phyloP scores from a whole-genome alignment of 2,797 vertebrate species.

The Helostoma temminkii region DNA sequence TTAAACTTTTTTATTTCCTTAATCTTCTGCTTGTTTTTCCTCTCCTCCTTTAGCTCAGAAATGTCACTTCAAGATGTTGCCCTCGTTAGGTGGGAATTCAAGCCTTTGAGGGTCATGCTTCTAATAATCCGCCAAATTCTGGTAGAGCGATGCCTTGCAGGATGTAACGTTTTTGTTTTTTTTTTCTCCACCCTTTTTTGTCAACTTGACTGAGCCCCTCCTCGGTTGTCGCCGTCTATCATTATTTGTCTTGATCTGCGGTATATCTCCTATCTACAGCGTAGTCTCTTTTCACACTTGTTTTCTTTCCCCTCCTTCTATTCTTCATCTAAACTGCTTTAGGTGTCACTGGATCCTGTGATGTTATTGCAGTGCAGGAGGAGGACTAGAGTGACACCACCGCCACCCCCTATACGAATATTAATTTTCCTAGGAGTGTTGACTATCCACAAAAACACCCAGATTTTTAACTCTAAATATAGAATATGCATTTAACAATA shows the following conservation, averaged over 20 bases:
- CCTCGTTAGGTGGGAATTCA: constrained; percentile 78
- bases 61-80: constrained; percentile 72
- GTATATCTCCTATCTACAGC: constrained; percentile 33
- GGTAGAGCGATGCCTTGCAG: constrained; percentile 47
- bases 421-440: background rate
- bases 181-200: constrained; percentile 29
- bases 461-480: too few species aligned
- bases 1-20: constrained; percentile 68
- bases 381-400: background rate
- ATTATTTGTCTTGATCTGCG: constrained; percentile 61
- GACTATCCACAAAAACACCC: constrained; percentile 1
- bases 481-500: too few species aligned
- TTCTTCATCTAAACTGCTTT: constrained; percentile 38
- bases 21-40: constrained; percentile 44
- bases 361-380: constrained; percentile 6
- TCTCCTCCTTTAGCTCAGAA: constrained; percentile 62
- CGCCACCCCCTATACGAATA: background rate
- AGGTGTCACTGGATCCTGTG: constrained; percentile 31
- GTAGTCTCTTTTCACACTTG: constrained; percentile 24
- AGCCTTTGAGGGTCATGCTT: constrained; percentile 66
- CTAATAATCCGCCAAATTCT: constrained; percentile 58
- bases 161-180: constrained; percentile 28
- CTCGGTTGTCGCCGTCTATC: constrained; percentile 49
- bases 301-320: constrained; percentile 30
- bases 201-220: constrained; percentile 28